phyloP scores from a whole-genome alignment of 2,888 invertebrate species.

The Ophion slaviceki region DNA sequence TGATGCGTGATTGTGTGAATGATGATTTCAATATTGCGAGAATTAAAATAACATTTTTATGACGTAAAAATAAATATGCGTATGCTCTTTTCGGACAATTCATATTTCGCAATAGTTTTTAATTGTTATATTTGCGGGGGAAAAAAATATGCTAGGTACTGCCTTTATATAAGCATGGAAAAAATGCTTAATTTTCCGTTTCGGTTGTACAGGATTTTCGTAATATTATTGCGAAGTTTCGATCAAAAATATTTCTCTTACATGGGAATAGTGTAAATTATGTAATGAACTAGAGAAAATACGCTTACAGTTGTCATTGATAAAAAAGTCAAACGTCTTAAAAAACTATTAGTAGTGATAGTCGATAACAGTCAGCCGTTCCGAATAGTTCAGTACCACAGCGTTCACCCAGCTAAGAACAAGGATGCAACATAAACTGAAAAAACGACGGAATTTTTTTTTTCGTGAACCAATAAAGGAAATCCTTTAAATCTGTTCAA shows the following conservation, averaged over 20 bases:
- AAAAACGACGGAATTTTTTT: neutral
- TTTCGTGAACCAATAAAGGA: neutral
- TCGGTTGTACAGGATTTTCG: neutral
- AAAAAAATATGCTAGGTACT: no score
- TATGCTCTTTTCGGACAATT: no score
- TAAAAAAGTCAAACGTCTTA: no score
- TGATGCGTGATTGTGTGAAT: conserved; percentile 34
- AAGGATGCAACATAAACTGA: neutral
- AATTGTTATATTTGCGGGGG: no score
- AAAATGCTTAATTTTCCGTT: neutral
- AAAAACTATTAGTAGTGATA: neutral
- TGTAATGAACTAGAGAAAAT: neutral
- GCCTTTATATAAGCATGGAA: no score
- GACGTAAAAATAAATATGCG: neutral
- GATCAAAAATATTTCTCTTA: neutral
- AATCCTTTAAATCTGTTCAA: no score
- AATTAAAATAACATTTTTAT: neutral
- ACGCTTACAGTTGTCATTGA: neutral
- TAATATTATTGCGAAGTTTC: conserved; percentile 58
- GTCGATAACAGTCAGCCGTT: conserved; percentile 18
- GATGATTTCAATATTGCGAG: conserved; percentile 12
- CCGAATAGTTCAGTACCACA: neutral
- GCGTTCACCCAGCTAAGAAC: neutral
- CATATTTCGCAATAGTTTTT: no score
- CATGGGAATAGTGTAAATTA: neutral